phyloP scores from a whole-genome alignment of 92 coral and sea anemone species.

The Porites evermanni region DNA sequence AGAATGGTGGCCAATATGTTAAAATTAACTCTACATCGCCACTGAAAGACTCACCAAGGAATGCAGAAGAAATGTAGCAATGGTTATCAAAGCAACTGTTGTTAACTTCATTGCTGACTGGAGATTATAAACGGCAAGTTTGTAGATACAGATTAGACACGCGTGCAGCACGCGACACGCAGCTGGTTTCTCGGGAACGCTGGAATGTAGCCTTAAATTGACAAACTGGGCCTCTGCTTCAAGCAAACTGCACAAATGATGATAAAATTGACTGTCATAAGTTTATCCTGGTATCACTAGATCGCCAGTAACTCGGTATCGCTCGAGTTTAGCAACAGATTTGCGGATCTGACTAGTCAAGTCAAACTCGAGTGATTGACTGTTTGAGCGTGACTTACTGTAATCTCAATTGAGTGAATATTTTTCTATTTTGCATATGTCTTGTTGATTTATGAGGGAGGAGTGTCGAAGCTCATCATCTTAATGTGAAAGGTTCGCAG shows the following conservation, averaged over 20 bases:
- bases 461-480: background rate
- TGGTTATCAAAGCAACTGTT: background rate
- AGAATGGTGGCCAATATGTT: background rate
- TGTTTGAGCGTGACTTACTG: conserved; percentile 26
- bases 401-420: background rate
- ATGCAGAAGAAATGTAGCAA: conserved; percentile 1
- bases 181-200: conserved; percentile 4
- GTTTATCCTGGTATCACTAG: background rate
- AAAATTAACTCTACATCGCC: background rate
- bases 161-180: conserved; percentile 9
- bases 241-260: background rate
- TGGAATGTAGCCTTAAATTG: conserved; percentile 27
- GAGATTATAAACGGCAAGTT: background rate
- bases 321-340: conserved; percentile 7
- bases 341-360: too few relatives aligned
- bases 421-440: conserved; percentile 38
- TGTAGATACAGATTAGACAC: background rate
- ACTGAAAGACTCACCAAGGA: background rate
- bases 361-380: background rate
- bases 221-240: background rate
- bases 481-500: background rate
- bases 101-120: background rate
- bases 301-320: background rate
- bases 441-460: background rate
- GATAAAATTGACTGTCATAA: background rate